Base-by-base conservation (phyloP, 2,888 invertebrate genomes). In the Mycalesis mineus region DNA sequence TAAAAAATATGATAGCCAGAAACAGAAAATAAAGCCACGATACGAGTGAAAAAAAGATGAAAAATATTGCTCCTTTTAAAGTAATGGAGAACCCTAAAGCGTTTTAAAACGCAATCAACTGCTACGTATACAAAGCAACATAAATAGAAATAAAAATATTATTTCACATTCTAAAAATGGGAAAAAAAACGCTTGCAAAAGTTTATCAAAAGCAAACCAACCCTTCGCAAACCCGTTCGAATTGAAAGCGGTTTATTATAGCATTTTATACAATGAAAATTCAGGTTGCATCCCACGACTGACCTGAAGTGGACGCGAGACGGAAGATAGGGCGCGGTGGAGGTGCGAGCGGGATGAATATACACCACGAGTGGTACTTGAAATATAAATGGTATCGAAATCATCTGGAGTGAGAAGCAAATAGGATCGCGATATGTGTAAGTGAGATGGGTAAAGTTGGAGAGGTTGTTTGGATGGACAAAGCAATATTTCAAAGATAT, bases 371-470 rank as follows among this genome's bases (percentile, higher is more conserved):
- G 83, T 72, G 75, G 69, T 78, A 80, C 88, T 88, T 75, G 68
- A 87, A 80, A 79, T 79, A 80, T 85, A 86, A 87, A 88, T 82
- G 86, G 87, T 88, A 87, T 85, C 86, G 80, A 78, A 82, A 80
- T 78, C 74, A 51, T 57, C 65, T 70, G 59, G 72, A 75, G 68
- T 60, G 73, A 66, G 70, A 74, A 62, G 66, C 50, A 57, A 41
- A 54, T 66, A 60, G 56, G 39, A 54, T n/a, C 28, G 14, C 8
- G 28, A 37, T 39, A 33, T 22, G 40, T 50, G 31, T 45, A 51
- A 55, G n/a, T 13, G 57, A 51, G 57, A 51, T 7, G 51, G 47
- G 40, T n/a, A 17, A 36, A 15, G 40, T 33, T 51, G 14, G 13
- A 55, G 55, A 45, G 44, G 45, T 51, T 17, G 39, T 56, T 55